Conservation (phyloP, 2,113 vertebrate species). For the Carettochelys insculpta region DNA sequence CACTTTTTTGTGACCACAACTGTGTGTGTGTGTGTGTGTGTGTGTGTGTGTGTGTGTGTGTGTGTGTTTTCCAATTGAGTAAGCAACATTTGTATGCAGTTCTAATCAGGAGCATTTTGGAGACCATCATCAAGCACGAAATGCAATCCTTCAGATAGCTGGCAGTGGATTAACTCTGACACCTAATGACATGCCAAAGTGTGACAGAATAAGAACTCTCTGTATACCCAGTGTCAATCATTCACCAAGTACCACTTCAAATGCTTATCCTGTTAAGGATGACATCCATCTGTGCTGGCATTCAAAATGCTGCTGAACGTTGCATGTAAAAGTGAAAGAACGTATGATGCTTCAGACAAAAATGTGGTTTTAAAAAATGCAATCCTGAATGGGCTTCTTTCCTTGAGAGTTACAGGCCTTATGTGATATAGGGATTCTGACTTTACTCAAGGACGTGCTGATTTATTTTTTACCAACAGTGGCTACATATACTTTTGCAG, state of each 20-base stretch:
- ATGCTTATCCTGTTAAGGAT: constrained; percentile 67
- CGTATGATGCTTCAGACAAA: background rate
- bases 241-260: constrained; percentile 67
- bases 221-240: constrained; percentile 68
- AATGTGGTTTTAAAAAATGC: background rate
- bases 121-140: constrained; percentile 59
- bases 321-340: constrained; percentile 45
- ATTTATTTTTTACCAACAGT: background rate
- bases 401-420: background rate
- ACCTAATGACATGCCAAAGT: constrained; percentile 68
- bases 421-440: accelerated
- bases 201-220: constrained; percentile 70
- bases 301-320: constrained; percentile 46
- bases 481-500: background rate
- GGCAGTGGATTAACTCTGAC: constrained; percentile 76
- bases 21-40: too few relatives aligned
- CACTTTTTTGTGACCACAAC: background rate
- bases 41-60: too few relatives aligned
- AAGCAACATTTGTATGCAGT: constrained; percentile 67
- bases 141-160: constrained; percentile 65
- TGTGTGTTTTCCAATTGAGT: constrained; percentile 63
- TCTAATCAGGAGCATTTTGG: constrained; percentile 63
- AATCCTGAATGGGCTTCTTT: background rate
- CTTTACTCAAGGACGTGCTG: background rate
- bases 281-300: constrained; percentile 55